Evolutionary conservation across 2,888 invertebrate genomes (phyloP), one percentile per base, ranked within the genome.

Genomic region (Phalera bucephala): DNA sequence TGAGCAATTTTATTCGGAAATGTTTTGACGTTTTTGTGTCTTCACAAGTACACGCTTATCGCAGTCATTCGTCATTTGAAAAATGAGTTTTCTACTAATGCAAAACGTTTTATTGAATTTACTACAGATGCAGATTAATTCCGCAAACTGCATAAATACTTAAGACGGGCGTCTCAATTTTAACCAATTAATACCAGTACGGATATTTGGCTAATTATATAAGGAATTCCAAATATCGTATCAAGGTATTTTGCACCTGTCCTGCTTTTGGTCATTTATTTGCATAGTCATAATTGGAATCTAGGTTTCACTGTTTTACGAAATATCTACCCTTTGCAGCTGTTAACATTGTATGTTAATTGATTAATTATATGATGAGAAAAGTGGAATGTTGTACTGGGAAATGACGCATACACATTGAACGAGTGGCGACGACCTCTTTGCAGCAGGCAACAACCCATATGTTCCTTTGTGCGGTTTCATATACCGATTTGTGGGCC

Each of bases 391-490:
- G 62, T 62, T 47, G 58, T 64, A 43, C 67, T 72, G 77, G 78
- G 74, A 72, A 69, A 52, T 87, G 86, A 87, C 79, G 74, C 83
- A 83, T 62, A 37, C 46, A 45, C 21, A 31, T 47, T 47, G 42
- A 52, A 62, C 54, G 41, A 61, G 63, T 74, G 78, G 55, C 74
- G 72, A 57, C 68, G 87, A 85, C 81, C 86, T 71, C 76, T 62
- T 67, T 65, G 62, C 64, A 61, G 45, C 66, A 67, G 64, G 63
- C 69, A 64, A 58, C 64, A 67, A 63, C 67, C 64, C 72, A 70
- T 64, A 57, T 71, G 69, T 52, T 68, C 67, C 83, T 86, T 86
- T 87, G 85, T 87, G 68, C 62, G 59, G 64, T 72, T 75, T 72
- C 65, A 70, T 70, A 73, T 72, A 65, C 57, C 60, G 67, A 76